These are phyloP conservation scores for Heterochromis multidens DNA, from an alignment of 2,113 vertebrate species.

Conservation along the genomic window DNA sequence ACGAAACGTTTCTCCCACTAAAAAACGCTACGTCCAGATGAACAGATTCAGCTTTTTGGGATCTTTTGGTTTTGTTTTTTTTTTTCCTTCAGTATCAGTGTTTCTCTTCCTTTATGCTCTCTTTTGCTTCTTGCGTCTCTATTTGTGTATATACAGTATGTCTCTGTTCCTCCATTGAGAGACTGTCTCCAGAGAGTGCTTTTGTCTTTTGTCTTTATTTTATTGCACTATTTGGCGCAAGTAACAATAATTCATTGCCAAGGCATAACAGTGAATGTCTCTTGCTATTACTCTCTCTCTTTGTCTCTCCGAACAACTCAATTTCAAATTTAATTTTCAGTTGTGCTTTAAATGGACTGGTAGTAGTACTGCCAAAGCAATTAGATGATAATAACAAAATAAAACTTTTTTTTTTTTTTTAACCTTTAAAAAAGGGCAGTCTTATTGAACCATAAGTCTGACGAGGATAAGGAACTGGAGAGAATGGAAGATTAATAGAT, in stretches of 20 bases:
- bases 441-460: not conserved
- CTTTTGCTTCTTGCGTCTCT: not conserved
- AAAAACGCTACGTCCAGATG: too few relatives aligned
- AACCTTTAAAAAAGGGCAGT: not conserved
- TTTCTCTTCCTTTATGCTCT: not conserved
- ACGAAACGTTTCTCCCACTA: too few relatives aligned
- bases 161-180: not conserved
- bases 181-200: not conserved
- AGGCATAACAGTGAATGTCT: not conserved
- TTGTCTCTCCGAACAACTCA: not conserved
- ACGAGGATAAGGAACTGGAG: not conserved
- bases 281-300: not conserved
- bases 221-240: not conserved
- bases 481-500: not conserved
- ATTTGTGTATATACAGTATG: not conserved
- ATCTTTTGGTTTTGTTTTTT: not conserved
- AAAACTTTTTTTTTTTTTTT: not conserved
- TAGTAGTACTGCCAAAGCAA: not conserved
- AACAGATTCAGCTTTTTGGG: too few relatives aligned
- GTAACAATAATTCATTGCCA: not conserved
- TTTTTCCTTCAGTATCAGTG: not conserved
- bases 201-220: not conserved
- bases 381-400: not conserved
- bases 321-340: constrained; percentile 13
- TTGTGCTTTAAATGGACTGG: not conserved